Conservation (phyloP, 2,888 invertebrate genomes). For the Nipponacmea schrenckii region DNA sequence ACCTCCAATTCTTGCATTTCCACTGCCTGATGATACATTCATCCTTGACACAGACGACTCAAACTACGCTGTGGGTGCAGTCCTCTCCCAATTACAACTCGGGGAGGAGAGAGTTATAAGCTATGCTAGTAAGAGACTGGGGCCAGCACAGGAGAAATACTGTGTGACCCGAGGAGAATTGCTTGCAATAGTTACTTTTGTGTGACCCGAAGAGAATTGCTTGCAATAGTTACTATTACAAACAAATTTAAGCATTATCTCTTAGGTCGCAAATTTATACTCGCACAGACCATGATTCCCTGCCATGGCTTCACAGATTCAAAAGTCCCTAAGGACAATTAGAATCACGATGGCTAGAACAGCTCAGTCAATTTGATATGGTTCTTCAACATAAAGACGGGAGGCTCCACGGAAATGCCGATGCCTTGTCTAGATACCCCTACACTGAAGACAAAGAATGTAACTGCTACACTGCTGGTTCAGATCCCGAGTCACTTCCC, state of each 20-base stretch:
- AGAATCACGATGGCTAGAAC: slow-evolving; percentile 16
- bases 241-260: slow-evolving; percentile 16
- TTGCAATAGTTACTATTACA: slow-evolving; percentile 16
- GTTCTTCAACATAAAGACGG: slow-evolving; percentile 17
- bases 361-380: slow-evolving; percentile 21
- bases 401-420: slow-evolving; percentile 20
- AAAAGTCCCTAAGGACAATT: slow-evolving; percentile 18
- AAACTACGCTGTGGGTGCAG: slow-evolving; percentile 10
- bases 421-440: slow-evolving; percentile 14
- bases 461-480: background rate
- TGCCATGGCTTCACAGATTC: slow-evolving; percentile 19
- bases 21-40: slow-evolving; percentile 9
- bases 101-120: slow-evolving; percentile 13
- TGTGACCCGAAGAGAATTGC: slow-evolving; percentile 19
- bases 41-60: slow-evolving; percentile 17
- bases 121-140: slow-evolving; percentile 13
- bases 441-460: background rate
- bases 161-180: slow-evolving; percentile 22
- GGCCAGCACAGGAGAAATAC: slow-evolving; percentile 13
- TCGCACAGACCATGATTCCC: slow-evolving; percentile 16
- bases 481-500: background rate
- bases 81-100: slow-evolving; percentile 15
- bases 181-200: slow-evolving; percentile 20
- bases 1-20: slow-evolving; percentile 7
- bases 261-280: slow-evolving; percentile 8